A percentile compares a stretch with the other conserved stretches of the same genome.
These are phyloP conservation scores for Scophthalmus maximus DNA, from an alignment of 2,113 vertebrate genomes.

Conservation along the genomic window DNA sequence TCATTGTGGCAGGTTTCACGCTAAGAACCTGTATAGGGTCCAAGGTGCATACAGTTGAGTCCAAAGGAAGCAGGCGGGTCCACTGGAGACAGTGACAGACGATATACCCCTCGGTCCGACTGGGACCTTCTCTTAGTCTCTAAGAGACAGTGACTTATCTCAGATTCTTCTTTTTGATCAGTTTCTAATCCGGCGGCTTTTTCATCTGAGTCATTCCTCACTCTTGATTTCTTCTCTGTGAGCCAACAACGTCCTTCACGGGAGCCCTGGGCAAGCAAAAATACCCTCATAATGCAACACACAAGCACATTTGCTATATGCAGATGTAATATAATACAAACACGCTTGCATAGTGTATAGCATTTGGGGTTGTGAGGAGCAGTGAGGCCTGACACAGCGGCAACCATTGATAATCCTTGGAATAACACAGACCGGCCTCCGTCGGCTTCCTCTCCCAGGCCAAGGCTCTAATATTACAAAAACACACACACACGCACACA, in stretches of 20 bases:
- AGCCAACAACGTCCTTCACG: constrained; percentile 14
- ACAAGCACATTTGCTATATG: constrained; percentile 13
- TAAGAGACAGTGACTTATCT: constrained; percentile 36
- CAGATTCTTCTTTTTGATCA: constrained; percentile 55
- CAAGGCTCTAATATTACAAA: constrained; percentile 34
- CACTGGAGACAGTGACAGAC: constrained; percentile 41
- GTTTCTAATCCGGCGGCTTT: constrained; percentile 14
- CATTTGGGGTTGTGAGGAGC: constrained; percentile 25
- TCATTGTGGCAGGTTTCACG: constrained; percentile 55
- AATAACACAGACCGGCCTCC: constrained; percentile 46
- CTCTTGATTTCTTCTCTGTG: constrained; percentile 23
- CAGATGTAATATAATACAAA: constrained; percentile 12
- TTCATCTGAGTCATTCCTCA: constrained; percentile 22
- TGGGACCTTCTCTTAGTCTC: constrained; percentile 26
- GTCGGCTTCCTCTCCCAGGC: constrained; percentile 26
- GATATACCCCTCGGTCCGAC: constrained; percentile 37
- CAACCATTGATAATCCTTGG: constrained; percentile 54
- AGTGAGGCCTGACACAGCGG: constrained; percentile 24
- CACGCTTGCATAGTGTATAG: not conserved
- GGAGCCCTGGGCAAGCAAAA: constrained; percentile 14
- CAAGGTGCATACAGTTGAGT: constrained; percentile 28
- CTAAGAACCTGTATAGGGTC: constrained; percentile 45
- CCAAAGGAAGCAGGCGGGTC: constrained; percentile 28
- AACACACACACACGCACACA: no score
- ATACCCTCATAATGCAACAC: not conserved